Conservation (phyloP, 2,113 vertebrate genomes). For the Nerophis ophidion region DNA sequence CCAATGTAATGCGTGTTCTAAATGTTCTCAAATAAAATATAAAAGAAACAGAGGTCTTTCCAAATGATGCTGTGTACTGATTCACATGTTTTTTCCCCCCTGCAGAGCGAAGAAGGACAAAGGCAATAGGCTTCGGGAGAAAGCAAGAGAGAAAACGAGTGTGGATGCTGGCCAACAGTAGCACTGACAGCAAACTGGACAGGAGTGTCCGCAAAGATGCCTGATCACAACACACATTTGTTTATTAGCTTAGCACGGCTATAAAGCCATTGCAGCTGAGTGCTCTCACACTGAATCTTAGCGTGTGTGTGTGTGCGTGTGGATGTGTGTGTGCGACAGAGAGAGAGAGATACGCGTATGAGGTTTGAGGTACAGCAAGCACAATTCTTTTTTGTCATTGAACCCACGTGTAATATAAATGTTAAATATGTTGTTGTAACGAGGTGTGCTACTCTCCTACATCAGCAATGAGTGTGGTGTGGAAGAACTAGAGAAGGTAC, state of each 20-base stretch:
- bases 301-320: background rate
- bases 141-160: conserved; percentile 39
- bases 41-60: too few relatives aligned
- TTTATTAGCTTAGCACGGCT: too few relatives aligned
- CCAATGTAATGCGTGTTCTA: too few relatives aligned
- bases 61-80: too few relatives aligned
- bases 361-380: too few relatives aligned
- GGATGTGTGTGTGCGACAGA: too few relatives aligned
- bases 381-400: too few relatives aligned
- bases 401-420: too few relatives aligned
- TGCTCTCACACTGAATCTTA: background rate
- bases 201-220: background rate
- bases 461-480: background rate
- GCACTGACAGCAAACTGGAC: conserved; percentile 10
- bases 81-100: background rate
- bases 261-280: background rate
- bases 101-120: conserved; percentile 46
- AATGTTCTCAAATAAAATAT: too few relatives aligned
- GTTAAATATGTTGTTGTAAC: too few relatives aligned
- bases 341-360: too few relatives aligned
- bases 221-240: background rate
- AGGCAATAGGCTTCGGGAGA: conserved; percentile 29
- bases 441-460: too few relatives aligned
- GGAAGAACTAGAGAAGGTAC: background rate
- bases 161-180: conserved; percentile 18